Base-by-base conservation (phyloP, 2,888 invertebrate genomes). In the Subacronicta megacephala region DNA sequence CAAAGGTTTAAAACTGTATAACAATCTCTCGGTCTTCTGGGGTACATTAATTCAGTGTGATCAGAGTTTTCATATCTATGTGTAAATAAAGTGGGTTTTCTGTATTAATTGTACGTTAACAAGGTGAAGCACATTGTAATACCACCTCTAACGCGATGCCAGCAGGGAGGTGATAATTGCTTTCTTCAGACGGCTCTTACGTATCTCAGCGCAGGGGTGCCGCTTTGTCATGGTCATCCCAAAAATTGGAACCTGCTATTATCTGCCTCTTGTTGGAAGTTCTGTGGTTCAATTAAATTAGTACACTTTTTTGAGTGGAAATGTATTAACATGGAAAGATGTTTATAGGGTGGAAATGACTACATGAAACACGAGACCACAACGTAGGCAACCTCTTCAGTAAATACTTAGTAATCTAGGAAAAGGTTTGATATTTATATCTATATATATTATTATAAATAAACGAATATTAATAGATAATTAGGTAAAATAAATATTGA, bases 81-180 rank as follows among this genome's bases (percentile, higher is more conserved):
- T n/a, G 31, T 23, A 6, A 7, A 9, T 20, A 1, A 9, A 44
- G 20, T 59, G 57, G 33, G 7, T 43, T 53, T 67, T 69, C 59
- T 59, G 33, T 2, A 12, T 1, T 16, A 0, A 7, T 3, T n/a
- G 2, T 10, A 0, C 7, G 31, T 1, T 49, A 38, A 15, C 38
- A 50, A 68, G 62, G 54, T 60, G 54, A 55, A 40, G 59, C 20
- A 7, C 63, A 69, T 44, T 60, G 69, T 68, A 62, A 72, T 75
- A 49, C 43, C 49, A 52, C 41, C 37, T 71, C 65, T 77, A 73
- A 75, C 72, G 55, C 47, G 41, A 33, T 2, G 61, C 38, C 26
- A 35, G 72, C 67, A 68, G 73, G 79, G 78, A 79, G 64, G 63
- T 77, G 80, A 78, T 87, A 85, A 87, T 85, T 87, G 84, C 86